Evolutionary conservation across 1,140 invertebrate genomes (phyloP).

Genomic region (Ostrea denselamellosa): DNA sequence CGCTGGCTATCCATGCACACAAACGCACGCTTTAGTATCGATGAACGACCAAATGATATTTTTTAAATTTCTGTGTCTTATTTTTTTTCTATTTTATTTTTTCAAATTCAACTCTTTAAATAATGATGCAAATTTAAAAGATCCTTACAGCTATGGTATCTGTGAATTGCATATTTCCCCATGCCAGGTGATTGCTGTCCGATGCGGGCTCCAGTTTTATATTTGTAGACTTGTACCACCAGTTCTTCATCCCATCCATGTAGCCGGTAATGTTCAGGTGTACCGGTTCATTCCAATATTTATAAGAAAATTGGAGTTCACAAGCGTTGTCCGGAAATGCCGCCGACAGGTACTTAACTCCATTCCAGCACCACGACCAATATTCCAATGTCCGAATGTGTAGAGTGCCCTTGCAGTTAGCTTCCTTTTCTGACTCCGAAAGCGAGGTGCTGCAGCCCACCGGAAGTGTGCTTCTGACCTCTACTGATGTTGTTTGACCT

Average conservation of each 20-base stretch:
- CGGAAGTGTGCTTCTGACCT: constrained; percentile 8
- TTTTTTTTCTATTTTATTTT: no score
- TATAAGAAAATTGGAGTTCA: neutral
- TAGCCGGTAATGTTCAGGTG: constrained; percentile 1
- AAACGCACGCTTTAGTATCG: no score
- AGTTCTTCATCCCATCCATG: constrained; percentile 11
- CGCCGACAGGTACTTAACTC: constrained; percentile 5
- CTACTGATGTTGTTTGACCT: neutral
- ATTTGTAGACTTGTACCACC: neutral
- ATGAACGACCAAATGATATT: no score
- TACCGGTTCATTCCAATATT: neutral
- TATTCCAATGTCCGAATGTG: neutral
- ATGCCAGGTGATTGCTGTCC: neutral
- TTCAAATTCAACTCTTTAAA: no score
- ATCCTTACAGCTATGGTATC: neutral
- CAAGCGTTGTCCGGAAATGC: constrained; percentile 14
- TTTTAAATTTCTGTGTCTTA: no score
- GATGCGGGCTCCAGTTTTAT: neutral
- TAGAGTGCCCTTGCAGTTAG: neutral
- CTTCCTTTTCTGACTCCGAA: neutral
- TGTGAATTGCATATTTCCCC: neutral
- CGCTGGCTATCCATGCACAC: no score
- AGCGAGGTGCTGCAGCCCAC: neutral
- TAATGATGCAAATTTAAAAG: neutral
- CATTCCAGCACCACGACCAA: constrained; percentile 22